A percentile compares a stretch with the other conserved stretches of the same genome.
Conservation (phyloP, 2,888 invertebrate species). For the Cremastobaeus sp. region DNA sequence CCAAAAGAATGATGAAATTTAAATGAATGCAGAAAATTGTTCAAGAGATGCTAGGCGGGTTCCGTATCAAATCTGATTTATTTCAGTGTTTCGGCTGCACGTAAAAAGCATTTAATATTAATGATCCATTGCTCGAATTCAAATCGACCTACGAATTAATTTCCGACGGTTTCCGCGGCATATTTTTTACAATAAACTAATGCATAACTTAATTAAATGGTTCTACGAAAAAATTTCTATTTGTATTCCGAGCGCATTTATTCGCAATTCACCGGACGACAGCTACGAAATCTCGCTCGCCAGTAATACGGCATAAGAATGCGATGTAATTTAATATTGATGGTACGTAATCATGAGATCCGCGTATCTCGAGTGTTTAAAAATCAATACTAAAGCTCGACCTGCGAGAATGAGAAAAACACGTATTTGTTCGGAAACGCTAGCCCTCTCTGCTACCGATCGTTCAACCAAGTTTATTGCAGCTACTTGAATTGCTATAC, state of each 20-base stretch:
- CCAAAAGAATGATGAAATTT: no score
- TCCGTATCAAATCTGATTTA: no score
- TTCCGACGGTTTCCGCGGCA: no score
- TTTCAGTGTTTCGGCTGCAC: no score
- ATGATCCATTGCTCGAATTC: no score
- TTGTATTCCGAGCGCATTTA: slow-evolving; percentile 16
- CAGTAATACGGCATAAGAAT: slow-evolving; percentile 26
- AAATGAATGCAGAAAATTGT: no score
- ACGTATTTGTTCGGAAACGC: background rate
- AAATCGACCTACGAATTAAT: no score
- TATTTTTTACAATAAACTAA: no score
- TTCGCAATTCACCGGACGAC: slow-evolving; percentile 16
- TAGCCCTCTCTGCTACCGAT: background rate
- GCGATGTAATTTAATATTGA: slow-evolving; percentile 32
- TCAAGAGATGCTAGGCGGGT: no score
- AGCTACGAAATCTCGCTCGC: slow-evolving; percentile 18
- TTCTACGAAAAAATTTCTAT: slow-evolving; percentile 14
- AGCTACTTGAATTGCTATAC: background rate
- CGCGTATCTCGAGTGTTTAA: slow-evolving; percentile 15
- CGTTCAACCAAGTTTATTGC: background rate
- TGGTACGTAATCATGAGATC: slow-evolving; percentile 18
- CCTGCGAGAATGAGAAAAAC: slow-evolving; percentile 4
- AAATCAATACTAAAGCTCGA: slow-evolving; percentile 11
- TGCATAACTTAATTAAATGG: slow-evolving; percentile 15
- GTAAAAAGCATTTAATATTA: no score